phyloP scores from a whole-genome alignment of 2,888 invertebrate species.

The Drosophila demipolita region DNA sequence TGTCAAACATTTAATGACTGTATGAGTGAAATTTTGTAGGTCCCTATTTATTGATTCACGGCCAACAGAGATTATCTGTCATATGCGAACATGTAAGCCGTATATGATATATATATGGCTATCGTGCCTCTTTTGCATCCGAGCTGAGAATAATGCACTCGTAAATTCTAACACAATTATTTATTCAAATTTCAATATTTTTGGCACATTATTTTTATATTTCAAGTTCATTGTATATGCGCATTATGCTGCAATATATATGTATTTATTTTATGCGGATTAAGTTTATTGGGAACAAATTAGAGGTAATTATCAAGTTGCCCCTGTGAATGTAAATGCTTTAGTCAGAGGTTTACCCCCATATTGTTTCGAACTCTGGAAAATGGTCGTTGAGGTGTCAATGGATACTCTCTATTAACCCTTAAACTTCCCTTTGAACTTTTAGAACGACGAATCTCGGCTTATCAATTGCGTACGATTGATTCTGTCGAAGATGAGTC shows the following conservation, averaged over 20 bases:
- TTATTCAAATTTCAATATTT: constrained; percentile 35
- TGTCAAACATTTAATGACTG: constrained; percentile 45
- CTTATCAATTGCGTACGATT: constrained; percentile 83
- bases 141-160: constrained; percentile 1
- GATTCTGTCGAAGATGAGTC: constrained; percentile 84
- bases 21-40: constrained; percentile 15
- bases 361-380: constrained; percentile 60
- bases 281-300: constrained; percentile 12
- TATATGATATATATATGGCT: constrained; percentile 48
- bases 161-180: constrained; percentile 38
- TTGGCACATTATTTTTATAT: constrained; percentile 44
- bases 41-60: constrained; percentile 60
- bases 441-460: constrained; percentile 84
- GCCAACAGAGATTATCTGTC: constrained; percentile 53
- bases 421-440: constrained; percentile 39
- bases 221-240: constrained; percentile 68
- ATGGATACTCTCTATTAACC: constrained; percentile 20
- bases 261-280: constrained; percentile 47
- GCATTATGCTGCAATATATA: constrained; percentile 33
- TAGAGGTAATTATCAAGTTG: constrained; percentile 48
- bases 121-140: constrained; percentile 20
- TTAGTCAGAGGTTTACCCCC: background rate
- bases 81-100: constrained; percentile 12
- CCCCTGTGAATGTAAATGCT: constrained; percentile 5
- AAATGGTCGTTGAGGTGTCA: constrained; percentile 8